A percentile compares a stretch with the other conserved stretches of the same genome.
Conservation (phyloP, 1,140 invertebrate genomes). For the Musca vetustissima region DNA sequence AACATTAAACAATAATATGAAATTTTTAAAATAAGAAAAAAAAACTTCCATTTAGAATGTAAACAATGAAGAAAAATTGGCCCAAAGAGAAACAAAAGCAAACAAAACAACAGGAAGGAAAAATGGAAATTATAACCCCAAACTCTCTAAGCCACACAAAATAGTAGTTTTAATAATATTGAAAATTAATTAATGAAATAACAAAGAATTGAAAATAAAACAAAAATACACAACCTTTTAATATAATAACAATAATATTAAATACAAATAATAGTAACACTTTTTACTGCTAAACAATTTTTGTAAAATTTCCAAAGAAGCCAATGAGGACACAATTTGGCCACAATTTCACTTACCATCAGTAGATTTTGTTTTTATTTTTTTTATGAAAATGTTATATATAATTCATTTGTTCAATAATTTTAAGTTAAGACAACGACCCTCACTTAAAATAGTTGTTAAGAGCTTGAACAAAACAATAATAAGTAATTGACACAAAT, state of each 20-base stretch:
- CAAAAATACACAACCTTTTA: too few relatives aligned
- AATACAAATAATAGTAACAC: background rate
- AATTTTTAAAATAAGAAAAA: too few relatives aligned
- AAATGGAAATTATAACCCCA: background rate
- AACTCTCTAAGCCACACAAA: background rate
- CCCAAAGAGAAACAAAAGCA: background rate
- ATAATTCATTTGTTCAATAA: too few relatives aligned
- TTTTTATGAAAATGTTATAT: background rate
- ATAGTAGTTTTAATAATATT: background rate
- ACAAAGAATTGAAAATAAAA: background rate
- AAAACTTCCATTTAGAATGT: too few relatives aligned
- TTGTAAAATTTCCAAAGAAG: background rate
- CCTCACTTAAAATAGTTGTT: too few relatives aligned
- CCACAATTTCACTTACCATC: background rate
- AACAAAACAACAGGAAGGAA: background rate
- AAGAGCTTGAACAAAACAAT: too few relatives aligned
- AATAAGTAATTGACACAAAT: too few relatives aligned
- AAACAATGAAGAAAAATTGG: background rate
- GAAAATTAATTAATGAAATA: background rate
- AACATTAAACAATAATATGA: too few relatives aligned
- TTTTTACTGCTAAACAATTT: constrained; percentile 7
- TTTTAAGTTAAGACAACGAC: too few relatives aligned
- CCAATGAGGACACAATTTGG: background rate
- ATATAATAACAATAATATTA: too few relatives aligned
- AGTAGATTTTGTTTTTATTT: background rate